A percentile compares a stretch with the other conserved stretches of the same genome.
Conservation (phyloP, 2,113 vertebrate species). For the Cyanistes caeruleus region DNA sequence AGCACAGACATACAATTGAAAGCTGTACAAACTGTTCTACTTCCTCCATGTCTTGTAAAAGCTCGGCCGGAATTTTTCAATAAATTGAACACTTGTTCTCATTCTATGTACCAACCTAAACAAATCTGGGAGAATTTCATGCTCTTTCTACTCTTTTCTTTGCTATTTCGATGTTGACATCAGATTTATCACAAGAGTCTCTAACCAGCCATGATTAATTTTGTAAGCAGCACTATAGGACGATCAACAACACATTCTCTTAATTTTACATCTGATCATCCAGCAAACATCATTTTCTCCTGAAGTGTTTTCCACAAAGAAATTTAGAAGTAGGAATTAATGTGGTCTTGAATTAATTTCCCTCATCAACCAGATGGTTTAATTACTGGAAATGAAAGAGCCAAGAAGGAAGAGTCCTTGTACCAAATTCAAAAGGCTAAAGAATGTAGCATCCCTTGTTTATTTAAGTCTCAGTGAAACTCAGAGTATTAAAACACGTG, state of each 20-base stretch:
- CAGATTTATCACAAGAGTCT: not conserved
- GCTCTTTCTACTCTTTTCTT: not conserved
- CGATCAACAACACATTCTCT: conserved; percentile 5
- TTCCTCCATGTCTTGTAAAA: not conserved
- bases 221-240: not conserved
- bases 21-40: not conserved
- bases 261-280: conserved; percentile 43
- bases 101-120: not conserved
- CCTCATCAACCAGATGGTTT: conserved; percentile 21
- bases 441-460: not conserved
- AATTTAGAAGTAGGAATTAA: conserved; percentile 41
- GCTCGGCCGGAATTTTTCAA: not conserved
- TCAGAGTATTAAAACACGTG: not conserved
- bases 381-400: conserved; percentile 33
- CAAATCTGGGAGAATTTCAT: not conserved
- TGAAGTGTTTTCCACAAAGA: conserved; percentile 24
- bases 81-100: not conserved
- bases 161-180: not conserved
- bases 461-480: not conserved
- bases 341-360: conserved; percentile 25
- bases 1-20: not conserved
- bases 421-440: not conserved
- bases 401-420: conserved; percentile 13
- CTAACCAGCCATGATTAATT: conserved; percentile 22
- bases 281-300: conserved; percentile 5